A percentile compares a stretch with the other conserved stretches of the same genome.
Conservation (phyloP, 2,113 vertebrate genomes). For the Loxodonta africana region DNA sequence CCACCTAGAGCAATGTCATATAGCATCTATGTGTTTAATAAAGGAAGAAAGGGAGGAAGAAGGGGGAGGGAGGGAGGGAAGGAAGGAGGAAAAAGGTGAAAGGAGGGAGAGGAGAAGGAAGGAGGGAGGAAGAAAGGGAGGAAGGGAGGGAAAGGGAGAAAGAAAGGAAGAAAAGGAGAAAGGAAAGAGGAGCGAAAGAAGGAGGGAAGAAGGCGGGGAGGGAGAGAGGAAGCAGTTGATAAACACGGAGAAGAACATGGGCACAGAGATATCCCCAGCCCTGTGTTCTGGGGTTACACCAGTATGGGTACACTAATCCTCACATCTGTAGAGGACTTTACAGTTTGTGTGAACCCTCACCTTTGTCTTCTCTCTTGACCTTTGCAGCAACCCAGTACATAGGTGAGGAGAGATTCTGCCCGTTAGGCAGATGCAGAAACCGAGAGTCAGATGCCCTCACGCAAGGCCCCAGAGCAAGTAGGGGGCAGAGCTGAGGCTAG, state of each 20-base stretch:
- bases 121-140: no score
- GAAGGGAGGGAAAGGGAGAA: no score
- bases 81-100: not conserved
- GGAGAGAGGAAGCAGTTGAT: not conserved
- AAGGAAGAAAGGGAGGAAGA: not conserved
- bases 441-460: fast-evolving
- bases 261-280: fast-evolving
- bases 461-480: not conserved
- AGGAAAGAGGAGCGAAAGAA: not conserved
- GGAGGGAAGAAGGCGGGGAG: no score
- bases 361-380: not conserved
- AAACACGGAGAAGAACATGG: not conserved
- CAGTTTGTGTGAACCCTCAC: not conserved
- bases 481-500: no score
- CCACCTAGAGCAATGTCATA: not conserved
- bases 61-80: fast-evolving
- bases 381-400: not conserved
- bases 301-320: fast-evolving
- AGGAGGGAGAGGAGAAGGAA: no score
- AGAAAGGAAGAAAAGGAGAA: no score
- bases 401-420: not conserved
- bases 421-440: fast-evolving
- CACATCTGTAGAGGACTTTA: fast-evolving
- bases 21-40: not conserved
- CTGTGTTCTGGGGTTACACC: fast-evolving